Conservation (phyloP, 2,888 invertebrate genomes). For the Anoplius nigerrimus region DNA sequence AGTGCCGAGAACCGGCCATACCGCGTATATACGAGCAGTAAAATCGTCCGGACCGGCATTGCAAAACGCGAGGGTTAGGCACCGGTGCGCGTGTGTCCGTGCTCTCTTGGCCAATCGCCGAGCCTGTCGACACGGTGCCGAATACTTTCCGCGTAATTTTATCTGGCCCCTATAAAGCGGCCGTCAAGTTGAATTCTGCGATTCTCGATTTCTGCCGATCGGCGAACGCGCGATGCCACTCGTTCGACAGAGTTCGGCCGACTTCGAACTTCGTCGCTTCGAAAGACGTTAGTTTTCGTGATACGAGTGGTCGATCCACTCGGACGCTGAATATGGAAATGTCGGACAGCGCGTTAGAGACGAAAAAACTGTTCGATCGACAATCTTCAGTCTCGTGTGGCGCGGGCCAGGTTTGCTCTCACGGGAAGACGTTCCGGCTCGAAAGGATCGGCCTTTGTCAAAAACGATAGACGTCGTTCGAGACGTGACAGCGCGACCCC, state of each 20-base stretch:
- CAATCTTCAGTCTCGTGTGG: too few relatives aligned
- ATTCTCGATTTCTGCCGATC: background rate
- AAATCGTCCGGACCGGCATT: slow-evolving; percentile 43
- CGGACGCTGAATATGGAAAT: too few relatives aligned
- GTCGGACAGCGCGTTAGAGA: too few relatives aligned
- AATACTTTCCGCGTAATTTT: slow-evolving; percentile 35
- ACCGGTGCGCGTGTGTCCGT: slow-evolving; percentile 11
- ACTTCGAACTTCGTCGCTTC: too few relatives aligned
- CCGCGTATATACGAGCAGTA: slow-evolving; percentile 45
- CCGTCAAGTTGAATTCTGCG: slow-evolving; percentile 4
- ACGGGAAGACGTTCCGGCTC: too few relatives aligned
- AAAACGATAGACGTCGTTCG: slow-evolving; percentile 22
- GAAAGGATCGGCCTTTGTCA: background rate
- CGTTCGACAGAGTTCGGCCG: too few relatives aligned
- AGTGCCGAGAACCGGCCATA: slow-evolving; percentile 29
- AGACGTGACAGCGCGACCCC: slow-evolving; percentile 20
- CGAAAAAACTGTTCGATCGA: too few relatives aligned
- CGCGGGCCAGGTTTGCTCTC: too few relatives aligned
- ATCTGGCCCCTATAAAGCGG: slow-evolving; percentile 21
- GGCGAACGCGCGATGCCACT: too few relatives aligned
- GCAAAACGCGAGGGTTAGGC: slow-evolving; percentile 36
- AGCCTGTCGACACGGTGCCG: slow-evolving; percentile 27
- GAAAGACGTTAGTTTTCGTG: too few relatives aligned
- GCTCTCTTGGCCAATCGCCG: slow-evolving; percentile 47
- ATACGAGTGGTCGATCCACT: too few relatives aligned